Conservation (phyloP, 2,888 invertebrate genomes). For the Gerosis bhagava region DNA sequence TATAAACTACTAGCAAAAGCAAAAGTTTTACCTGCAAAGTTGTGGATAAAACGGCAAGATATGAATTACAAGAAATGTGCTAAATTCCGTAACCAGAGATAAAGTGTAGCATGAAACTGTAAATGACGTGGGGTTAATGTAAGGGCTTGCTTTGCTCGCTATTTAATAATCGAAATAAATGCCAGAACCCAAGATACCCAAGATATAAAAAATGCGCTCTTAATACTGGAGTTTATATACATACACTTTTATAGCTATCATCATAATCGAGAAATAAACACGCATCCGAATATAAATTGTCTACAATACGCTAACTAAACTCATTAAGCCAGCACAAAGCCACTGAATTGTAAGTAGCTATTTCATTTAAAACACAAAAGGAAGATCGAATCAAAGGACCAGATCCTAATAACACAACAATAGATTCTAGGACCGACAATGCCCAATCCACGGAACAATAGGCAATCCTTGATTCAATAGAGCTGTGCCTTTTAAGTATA, state of each 20-base stretch:
- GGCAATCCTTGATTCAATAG: constrained; percentile 60
- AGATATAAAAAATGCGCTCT: constrained; percentile 13
- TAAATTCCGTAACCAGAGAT: no score
- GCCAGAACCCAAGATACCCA: no score
- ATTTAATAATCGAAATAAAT: no score
- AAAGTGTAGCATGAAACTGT: no score
- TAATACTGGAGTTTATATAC: constrained; percentile 17
- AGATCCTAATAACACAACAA: constrained; percentile 45
- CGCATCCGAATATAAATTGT: constrained; percentile 26
- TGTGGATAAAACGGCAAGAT: no score
- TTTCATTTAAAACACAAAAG: constrained; percentile 45
- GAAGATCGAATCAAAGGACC: constrained; percentile 56
- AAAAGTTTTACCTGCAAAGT: no score
- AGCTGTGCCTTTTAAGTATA: constrained; percentile 36
- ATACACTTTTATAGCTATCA: constrained; percentile 22
- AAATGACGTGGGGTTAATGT: no score
- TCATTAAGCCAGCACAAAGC: constrained; percentile 26
- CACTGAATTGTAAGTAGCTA: constrained; percentile 27
- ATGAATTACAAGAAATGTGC: no score
- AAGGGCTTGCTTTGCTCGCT: no score
- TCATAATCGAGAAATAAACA: constrained; percentile 27
- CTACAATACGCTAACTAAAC: constrained; percentile 24
- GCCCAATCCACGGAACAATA: constrained; percentile 63
- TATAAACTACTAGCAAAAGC: no score
- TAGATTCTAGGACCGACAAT: constrained; percentile 53